These are phyloP conservation scores for Helostoma temminkii DNA, from an alignment of 2,797 vertebrate genomes.

Conservation along the genomic window DNA sequence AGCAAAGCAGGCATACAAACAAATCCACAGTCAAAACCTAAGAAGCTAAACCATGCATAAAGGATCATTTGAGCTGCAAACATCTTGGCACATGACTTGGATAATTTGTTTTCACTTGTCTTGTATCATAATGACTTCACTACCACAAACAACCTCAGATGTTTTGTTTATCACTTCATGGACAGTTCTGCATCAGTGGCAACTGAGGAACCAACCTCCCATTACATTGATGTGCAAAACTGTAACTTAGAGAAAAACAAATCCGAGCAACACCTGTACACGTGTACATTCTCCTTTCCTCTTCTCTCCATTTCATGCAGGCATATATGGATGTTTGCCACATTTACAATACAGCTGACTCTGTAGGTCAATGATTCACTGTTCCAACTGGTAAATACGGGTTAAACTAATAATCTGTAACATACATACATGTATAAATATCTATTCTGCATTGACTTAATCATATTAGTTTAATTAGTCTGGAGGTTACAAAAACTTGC, in stretches of 20 bases:
- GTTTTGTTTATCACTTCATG: constrained; percentile 10
- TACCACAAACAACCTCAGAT: constrained; percentile 18
- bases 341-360: not conserved
- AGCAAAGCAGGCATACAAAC: constrained; percentile 24
- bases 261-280: not conserved
- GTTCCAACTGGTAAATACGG: too few species aligned
- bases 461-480: too few species aligned
- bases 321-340: constrained; percentile 1
- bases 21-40: constrained; percentile 3
- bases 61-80: constrained; percentile 11
- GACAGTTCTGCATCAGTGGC: not conserved
- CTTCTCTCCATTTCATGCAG: constrained; percentile 2
- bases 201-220: not conserved
- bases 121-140: constrained; percentile 17
- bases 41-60: too few species aligned
- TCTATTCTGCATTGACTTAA: too few species aligned
- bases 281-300: not conserved
- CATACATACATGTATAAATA: too few species aligned
- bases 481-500: too few species aligned
- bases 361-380: too few species aligned
- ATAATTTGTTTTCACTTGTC: constrained; percentile 15
- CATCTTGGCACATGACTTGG: constrained; percentile 1
- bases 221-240: not conserved
- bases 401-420: too few species aligned
- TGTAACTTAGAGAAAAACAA: not conserved